Base-by-base conservation (phyloP, 64 coral and sea anemone genomes). In the Dendronephthya gigantea region DNA sequence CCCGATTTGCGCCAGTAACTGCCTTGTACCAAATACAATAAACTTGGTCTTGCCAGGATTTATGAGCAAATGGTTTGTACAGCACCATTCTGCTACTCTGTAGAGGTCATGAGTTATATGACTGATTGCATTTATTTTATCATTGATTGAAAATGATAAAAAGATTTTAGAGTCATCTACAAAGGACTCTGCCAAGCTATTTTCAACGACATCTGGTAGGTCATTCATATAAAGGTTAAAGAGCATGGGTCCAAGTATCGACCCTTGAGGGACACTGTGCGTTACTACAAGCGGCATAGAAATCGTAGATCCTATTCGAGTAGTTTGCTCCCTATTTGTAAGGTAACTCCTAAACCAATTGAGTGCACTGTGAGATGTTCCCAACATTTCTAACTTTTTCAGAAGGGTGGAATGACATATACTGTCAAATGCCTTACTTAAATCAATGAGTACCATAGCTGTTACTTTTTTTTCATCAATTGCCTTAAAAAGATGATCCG, bases 381-480 rank as follows among this genome's bases (percentile, higher is more conserved):
- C 58, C 36, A 87, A 58, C 34, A 34, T 84, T 23, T 84, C 36
- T 41, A 90, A 45, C 34, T 90, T 90, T 40, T 15, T 47, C 35
- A 90, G 50, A 0, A 90, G 83, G 11, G 75, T 40, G 11, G 70
- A 29, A 56, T 90, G 89, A 23, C 43, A 82, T 59, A 90, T 6
- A 39, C 83, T 86, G 22, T 90, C 84, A 55, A 90, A 86, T 2
- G 89, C 89, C 28, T 90, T 90, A 34, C 68, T 90, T 27, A 90
- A 33, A 50, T 90, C 89, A 1, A 90, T 90, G 22, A 90, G 31
- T 1, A 86, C 83, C 89, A 90, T 86, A 15, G 83, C 89, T 16
- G 83, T 90, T 11, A 90, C 84, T 40, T 90, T 79, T 25, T 86
- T 90, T 22, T 56, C 70, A 36, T 86, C 84, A 8, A 86, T 90